Evolutionary conservation across 2,888 invertebrate genomes (phyloP).

Genomic region (Camponotus fellah): DNA sequence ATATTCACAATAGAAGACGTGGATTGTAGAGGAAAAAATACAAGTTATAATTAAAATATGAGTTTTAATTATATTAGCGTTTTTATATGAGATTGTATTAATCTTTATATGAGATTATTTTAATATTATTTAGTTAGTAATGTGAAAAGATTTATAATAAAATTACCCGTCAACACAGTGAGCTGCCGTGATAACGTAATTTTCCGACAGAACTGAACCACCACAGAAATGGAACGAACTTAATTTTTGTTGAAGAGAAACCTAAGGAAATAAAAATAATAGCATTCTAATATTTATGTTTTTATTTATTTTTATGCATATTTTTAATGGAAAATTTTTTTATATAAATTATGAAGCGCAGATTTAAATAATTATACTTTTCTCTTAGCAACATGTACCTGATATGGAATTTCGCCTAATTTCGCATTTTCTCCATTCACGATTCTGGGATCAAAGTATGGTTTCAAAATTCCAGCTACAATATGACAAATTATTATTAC

Average conservation of each 20-base stretch:
- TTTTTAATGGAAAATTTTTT: not conserved
- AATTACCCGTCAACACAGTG: constrained; percentile 71
- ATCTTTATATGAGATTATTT: not conserved
- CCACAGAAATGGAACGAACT: constrained; percentile 77
- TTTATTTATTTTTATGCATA: not conserved
- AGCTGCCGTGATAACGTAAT: constrained; percentile 77
- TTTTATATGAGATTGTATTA: not conserved
- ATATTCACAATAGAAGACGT: not conserved
- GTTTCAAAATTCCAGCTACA: constrained; percentile 39
- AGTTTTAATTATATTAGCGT: not conserved
- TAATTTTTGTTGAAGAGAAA: constrained; percentile 70
- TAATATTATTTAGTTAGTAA: not conserved
- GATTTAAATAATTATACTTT: too few relatives aligned
- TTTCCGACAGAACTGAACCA: constrained; percentile 73
- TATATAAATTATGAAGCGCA: not conserved
- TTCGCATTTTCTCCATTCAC: constrained; percentile 74
- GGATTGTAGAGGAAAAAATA: not conserved
- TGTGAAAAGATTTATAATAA: not conserved
- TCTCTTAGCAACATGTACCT: constrained; percentile 66
- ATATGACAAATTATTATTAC: not conserved
- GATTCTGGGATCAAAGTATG: constrained; percentile 62
- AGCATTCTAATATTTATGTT: not conserved
- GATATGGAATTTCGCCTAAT: constrained; percentile 79
- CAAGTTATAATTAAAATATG: not conserved
- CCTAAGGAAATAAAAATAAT: constrained; percentile 57